These are phyloP conservation scores for Phyllotreta striolata DNA, from an alignment of 2,888 invertebrate species.

Conservation along the genomic window DNA sequence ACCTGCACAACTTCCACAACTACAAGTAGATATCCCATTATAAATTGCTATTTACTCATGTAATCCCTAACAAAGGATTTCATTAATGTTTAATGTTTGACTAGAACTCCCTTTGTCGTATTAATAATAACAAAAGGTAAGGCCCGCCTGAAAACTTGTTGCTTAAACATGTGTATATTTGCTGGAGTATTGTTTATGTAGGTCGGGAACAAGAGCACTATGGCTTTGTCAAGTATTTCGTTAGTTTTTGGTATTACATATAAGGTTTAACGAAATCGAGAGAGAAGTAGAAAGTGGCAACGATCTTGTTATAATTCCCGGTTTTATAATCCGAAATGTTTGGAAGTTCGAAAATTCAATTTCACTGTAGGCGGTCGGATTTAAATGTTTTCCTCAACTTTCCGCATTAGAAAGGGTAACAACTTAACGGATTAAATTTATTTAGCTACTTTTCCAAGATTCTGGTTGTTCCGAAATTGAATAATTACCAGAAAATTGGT, in stretches of 20 bases:
- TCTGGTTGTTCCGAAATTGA: too few species aligned
- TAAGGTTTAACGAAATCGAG: not conserved
- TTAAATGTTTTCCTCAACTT: conserved; percentile 10
- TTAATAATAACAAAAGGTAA: conserved; percentile 24
- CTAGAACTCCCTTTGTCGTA: conserved; percentile 20
- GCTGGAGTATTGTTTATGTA: conserved; percentile 13
- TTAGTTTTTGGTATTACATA: conserved; percentile 6
- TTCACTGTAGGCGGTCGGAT: conserved; percentile 12
- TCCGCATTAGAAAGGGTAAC: not conserved
- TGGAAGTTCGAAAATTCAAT: conserved; percentile 17
- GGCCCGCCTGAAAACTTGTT: conserved; percentile 24
- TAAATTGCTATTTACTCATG: conserved; percentile 22
- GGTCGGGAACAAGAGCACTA: conserved; percentile 3
- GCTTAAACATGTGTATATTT: conserved; percentile 23
- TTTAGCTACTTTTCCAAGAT: conserved; percentile 3
- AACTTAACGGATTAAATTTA: conserved; percentile 9
- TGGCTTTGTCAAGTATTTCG: conserved; percentile 12
- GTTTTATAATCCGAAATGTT: conserved; percentile 12
- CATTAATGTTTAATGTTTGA: conserved; percentile 26
- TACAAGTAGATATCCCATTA: conserved; percentile 2
- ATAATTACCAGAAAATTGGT: too few species aligned
- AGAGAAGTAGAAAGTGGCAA: conserved; percentile 9
- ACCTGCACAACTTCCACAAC: too few species aligned
- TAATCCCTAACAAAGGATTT: conserved; percentile 21
- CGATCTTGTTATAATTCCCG: not conserved